Base-by-base conservation (phyloP, 2,113 vertebrate species). In the Reinhardtius hippoglossoides region DNA sequence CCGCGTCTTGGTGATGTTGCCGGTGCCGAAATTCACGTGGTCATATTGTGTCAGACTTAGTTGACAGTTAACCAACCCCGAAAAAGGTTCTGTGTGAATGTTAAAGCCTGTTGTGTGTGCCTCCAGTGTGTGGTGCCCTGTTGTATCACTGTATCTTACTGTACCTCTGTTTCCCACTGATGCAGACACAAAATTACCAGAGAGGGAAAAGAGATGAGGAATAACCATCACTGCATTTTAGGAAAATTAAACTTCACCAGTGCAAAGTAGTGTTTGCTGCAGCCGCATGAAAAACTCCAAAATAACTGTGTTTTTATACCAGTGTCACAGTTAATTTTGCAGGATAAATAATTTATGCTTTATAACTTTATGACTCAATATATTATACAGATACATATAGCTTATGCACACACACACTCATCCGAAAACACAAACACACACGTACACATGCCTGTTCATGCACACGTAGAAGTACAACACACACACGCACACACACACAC, bases 401-500 rank as follows among this genome's bases (percentile, higher is more conserved):
- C 12, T 24, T 27, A 72, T 58, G 50, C 67, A 76, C 70, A 67
- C 46, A 31, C 37, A 69, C 31, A 50, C 63, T 40, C 40, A 58
- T 14, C 24, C 10, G 42, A 14, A 31, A 31, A 44, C 10, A 42
- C 40, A 42, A 1, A 42, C 40, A 68, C 50, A 72, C n/a, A 5
- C 12, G 54, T 15, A 48, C 23, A 64, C 67, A 68, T 66, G 24
- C 57, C 58, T 16, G 15, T 60, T 21, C 76, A 44, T 59, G 42
- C 76, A 74, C 56, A 71, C 44, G 63, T 27, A 40, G 24, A 71
- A 67, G 60, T 62, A 74, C 61, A 80, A 65, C 16, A 15, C 55
- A 31, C 57, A 26, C n/a, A 26, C 13, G n/a, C n/a, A 80, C 67
- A 65, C 16, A 15, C 55, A 31, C 57, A 26, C n/a, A 26, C 13